These are phyloP conservation scores for Antennarius maculatus DNA, from an alignment of 2,797 vertebrate genomes.

Conservation along the genomic window DNA sequence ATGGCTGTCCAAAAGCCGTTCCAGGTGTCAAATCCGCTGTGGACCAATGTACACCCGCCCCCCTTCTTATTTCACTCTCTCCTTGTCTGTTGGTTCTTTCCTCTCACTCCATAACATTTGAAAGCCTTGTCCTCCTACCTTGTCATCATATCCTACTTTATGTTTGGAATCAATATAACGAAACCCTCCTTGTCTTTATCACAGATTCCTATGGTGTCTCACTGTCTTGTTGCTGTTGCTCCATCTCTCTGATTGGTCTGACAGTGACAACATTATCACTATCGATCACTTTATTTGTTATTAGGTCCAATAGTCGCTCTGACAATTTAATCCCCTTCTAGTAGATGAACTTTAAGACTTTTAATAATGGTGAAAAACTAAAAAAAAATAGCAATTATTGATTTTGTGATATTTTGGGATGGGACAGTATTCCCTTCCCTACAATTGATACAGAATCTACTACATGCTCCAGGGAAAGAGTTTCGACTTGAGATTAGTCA, in stretches of 20 bases:
- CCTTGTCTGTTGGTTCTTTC: slow-evolving; percentile 7
- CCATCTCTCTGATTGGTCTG: background rate
- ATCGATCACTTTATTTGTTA: background rate
- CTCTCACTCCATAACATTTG: slow-evolving; percentile 35
- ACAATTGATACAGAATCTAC: slow-evolving; percentile 16
- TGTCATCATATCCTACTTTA: slow-evolving; percentile 16
- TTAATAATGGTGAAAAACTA: background rate
- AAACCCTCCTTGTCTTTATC: slow-evolving; percentile 29
- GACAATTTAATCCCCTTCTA: slow-evolving; percentile 13
- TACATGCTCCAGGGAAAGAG: slow-evolving; percentile 41
- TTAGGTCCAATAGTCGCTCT: slow-evolving; percentile 16
- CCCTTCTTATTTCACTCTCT: slow-evolving; percentile 38
- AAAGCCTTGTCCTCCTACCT: slow-evolving; percentile 38
- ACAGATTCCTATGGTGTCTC: background rate
- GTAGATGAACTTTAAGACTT: too few relatives aligned
- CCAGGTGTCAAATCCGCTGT: slow-evolving; percentile 41
- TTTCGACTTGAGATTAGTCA: slow-evolving; percentile 54
- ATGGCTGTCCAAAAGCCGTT: slow-evolving; percentile 18
- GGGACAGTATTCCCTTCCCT: slow-evolving; percentile 1
- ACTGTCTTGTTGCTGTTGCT: background rate
- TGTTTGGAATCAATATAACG: slow-evolving; percentile 61
- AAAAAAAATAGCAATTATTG: background rate
- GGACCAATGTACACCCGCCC: slow-evolving; percentile 35
- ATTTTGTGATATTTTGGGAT: background rate
- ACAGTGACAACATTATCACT: background rate